Percentiles rank a stretch among this genome's conserved stretches.
Evolutionary conservation across 2,113 vertebrate species (phyloP).

Genomic region (Chroicocephalus ridibundus): DNA sequence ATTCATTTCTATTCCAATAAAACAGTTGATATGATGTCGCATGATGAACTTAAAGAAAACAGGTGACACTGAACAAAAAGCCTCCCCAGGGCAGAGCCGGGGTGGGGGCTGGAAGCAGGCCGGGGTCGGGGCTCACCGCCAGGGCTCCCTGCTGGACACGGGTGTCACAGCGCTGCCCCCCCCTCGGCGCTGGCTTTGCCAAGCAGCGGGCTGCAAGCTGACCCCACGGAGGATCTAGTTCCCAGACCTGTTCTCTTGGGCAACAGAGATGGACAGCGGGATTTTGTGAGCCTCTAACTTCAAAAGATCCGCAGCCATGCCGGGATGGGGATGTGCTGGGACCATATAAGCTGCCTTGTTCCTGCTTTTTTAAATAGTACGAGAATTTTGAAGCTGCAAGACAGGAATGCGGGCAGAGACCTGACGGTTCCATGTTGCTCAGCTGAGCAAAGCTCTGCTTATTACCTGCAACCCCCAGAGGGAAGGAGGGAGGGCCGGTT

Average conservation of each 20-base stretch:
- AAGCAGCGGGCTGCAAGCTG: not conserved
- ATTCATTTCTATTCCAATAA: not conserved
- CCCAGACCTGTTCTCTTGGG: not conserved
- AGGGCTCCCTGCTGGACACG: not conserved
- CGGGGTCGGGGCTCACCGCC: not conserved
- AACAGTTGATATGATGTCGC: not conserved
- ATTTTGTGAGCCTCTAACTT: not conserved
- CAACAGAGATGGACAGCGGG: not conserved
- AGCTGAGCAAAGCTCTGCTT: slow-evolving; percentile 41
- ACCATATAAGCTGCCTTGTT: not conserved
- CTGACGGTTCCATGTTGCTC: not conserved
- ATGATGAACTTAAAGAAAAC: not conserved
- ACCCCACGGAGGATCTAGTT: not conserved
- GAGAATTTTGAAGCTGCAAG: slow-evolving; percentile 32
- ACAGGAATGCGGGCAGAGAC: slow-evolving; percentile 49
- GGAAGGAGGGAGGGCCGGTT: not conserved
- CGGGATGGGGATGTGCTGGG: not conserved
- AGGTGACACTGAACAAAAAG: not conserved
- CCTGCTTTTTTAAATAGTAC: not conserved
- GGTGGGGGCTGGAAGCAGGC: not conserved
- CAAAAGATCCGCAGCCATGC: not conserved
- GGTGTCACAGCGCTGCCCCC: not conserved
- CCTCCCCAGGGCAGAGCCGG: not conserved
- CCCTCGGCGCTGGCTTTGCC: not conserved
- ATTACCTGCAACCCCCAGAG: slow-evolving; percentile 49